Percentiles rank a stretch among this genome's conserved stretches.
These are phyloP conservation scores for Centruroides vittatus DNA, from an alignment of 1,140 invertebrate species.

Conservation along the genomic window DNA sequence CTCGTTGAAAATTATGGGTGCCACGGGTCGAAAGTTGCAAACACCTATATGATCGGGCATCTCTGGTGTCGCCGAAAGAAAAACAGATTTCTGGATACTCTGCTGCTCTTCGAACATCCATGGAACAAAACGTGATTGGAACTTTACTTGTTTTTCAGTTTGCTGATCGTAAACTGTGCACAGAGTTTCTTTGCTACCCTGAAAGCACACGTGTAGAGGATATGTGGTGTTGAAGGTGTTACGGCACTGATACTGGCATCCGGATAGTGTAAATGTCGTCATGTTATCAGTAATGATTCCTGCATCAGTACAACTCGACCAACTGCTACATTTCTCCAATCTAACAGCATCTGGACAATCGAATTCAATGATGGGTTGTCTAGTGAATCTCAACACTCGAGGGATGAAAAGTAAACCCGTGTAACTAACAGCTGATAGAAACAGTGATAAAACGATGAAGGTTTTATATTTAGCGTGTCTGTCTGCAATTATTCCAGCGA, in stretches of 20 bases:
- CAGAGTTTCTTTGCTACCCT: not conserved
- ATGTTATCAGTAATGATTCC: slow-evolving; percentile 8
- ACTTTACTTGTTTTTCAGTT: slow-evolving; percentile 12
- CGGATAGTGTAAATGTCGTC: slow-evolving; percentile 15
- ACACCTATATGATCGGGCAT: slow-evolving; percentile 1
- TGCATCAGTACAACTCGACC: slow-evolving; percentile 16
- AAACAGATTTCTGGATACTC: slow-evolving; percentile 1
- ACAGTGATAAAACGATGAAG: slow-evolving; percentile 5
- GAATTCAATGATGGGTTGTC: slow-evolving; percentile 15
- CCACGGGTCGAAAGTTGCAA: slow-evolving; percentile 15
- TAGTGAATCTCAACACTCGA: slow-evolving; percentile 5
- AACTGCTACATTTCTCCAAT: slow-evolving; percentile 19
- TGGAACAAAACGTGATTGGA: slow-evolving; percentile 16
- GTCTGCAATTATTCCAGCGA: slow-evolving; percentile 18
- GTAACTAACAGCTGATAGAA: slow-evolving; percentile 12
- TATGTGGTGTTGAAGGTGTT: slow-evolving; percentile 7
- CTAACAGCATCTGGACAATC: slow-evolving; percentile 16
- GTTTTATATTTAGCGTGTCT: slow-evolving; percentile 14
- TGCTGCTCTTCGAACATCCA: slow-evolving; percentile 16
- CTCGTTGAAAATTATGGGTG: slow-evolving; percentile 14
- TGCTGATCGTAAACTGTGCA: slow-evolving; percentile 13
- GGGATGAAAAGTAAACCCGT: slow-evolving; percentile 21
- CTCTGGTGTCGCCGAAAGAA: not conserved
- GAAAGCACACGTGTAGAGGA: slow-evolving; percentile 20
- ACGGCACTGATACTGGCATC: slow-evolving; percentile 18